phyloP scores from a whole-genome alignment of 2,888 invertebrate species.

The Allophyes oxyacanthae region DNA sequence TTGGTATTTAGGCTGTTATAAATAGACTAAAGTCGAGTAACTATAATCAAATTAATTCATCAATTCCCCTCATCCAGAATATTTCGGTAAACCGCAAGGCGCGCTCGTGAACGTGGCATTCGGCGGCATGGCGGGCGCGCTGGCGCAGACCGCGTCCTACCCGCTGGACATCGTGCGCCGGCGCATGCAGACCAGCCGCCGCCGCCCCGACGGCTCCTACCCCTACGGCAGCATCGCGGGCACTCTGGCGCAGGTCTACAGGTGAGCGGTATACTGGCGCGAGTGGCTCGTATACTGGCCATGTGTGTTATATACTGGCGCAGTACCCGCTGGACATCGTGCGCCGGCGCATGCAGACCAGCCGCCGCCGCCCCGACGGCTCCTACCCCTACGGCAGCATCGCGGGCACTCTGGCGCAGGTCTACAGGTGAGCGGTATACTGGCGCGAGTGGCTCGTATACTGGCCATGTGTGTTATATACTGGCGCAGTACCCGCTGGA shows the following conservation, averaged over 20 bases:
- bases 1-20: no score
- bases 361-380: conserved; percentile 79
- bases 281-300: no score
- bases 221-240: conserved; percentile 90
- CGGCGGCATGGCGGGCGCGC: conserved; percentile 97
- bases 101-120: conserved; percentile 92
- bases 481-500: conserved; percentile 99
- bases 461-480: no score
- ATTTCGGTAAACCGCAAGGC: conserved; percentile 70
- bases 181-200: conserved; percentile 90
- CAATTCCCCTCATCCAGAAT: conserved; percentile 61
- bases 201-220: conserved; percentile 79
- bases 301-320: conserved; percentile 90
- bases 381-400: conserved; percentile 90
- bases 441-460: no score
- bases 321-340: conserved; percentile 99
- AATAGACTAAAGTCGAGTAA: no score
- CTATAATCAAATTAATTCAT: no score
- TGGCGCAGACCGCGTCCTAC: conserved; percentile 98
- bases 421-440: conserved; percentile 90
- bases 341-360: conserved; percentile 91
- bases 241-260: conserved; percentile 92
- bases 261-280: conserved; percentile 79
- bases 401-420: conserved; percentile 90
- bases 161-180: conserved; percentile 97